phyloP scores from a whole-genome alignment of 1,140 invertebrate genomes.

The Drosophila nigrodunni region DNA sequence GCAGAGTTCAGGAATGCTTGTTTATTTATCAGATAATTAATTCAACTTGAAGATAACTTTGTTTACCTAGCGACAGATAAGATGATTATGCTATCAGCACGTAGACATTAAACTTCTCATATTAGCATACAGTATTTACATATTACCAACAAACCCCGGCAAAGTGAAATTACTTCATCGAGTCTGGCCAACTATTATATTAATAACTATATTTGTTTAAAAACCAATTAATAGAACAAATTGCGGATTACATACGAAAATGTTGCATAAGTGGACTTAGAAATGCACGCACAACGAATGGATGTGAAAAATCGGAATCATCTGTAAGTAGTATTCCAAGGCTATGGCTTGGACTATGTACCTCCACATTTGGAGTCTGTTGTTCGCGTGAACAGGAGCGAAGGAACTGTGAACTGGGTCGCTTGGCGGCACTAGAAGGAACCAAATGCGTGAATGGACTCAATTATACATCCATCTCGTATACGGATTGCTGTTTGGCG shows the following conservation, averaged over 20 bases:
- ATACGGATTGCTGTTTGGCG: constrained; percentile 71
- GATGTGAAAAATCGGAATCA: constrained; percentile 57
- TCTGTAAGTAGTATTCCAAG: constrained; percentile 56
- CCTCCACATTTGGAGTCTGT: constrained; percentile 77
- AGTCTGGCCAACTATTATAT: neutral
- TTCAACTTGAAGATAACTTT: neutral
- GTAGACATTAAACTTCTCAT: constrained; percentile 9
- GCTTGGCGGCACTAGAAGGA: constrained; percentile 69
- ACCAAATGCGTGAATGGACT: constrained; percentile 50
- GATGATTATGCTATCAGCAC: constrained; percentile 17
- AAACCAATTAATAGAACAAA: constrained; percentile 34
- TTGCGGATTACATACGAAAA: constrained; percentile 73
- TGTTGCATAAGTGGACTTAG: constrained; percentile 72
- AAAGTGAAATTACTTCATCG: neutral
- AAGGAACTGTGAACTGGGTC: constrained; percentile 67
- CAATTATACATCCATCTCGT: constrained; percentile 48
- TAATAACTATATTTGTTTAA: neutral
- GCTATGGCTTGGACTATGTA: constrained; percentile 74
- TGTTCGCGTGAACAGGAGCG: constrained; percentile 66
- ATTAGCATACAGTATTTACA: constrained; percentile 12
- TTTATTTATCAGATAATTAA: constrained; percentile 7
- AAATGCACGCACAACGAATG: constrained; percentile 50
- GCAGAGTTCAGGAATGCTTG: neutral
- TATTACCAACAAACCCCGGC: neutral
- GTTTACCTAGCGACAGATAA: constrained; percentile 4